Percentiles rank a stretch among this genome's conserved stretches.
Evolutionary conservation across 2,888 invertebrate species (phyloP).

Genomic region (Amphimallon solstitiale): DNA sequence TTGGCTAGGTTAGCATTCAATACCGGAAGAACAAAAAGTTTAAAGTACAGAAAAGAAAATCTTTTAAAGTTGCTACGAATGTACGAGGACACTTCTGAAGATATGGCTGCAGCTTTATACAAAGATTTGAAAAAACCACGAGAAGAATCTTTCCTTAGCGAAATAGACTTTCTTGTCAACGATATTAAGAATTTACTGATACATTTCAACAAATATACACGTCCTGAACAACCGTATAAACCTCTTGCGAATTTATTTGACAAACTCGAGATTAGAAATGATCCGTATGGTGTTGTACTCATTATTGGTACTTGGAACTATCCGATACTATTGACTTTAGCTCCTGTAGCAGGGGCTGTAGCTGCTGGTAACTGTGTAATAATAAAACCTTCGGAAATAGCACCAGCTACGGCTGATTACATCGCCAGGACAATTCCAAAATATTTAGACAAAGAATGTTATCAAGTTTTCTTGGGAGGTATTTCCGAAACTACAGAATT

Average conservation of each 20-base stretch:
- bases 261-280: slow-evolving; percentile 67
- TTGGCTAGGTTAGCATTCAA: slow-evolving; percentile 5
- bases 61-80: slow-evolving; percentile 78
- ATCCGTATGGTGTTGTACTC: slow-evolving; percentile 93
- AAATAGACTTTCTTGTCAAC: not conserved
- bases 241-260: slow-evolving; percentile 39
- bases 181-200: slow-evolving; percentile 81
- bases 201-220: slow-evolving; percentile 80
- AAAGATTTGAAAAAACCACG: slow-evolving; percentile 81
- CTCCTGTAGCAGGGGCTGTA: slow-evolving; percentile 87
- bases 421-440: slow-evolving; percentile 82
- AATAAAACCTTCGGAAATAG: slow-evolving; percentile 92
- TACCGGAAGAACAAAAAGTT: slow-evolving; percentile 60
- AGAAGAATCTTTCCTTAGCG: slow-evolving; percentile 51
- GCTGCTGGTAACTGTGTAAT: slow-evolving; percentile 94
- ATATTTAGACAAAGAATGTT: slow-evolving; percentile 91
- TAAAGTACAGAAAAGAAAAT: slow-evolving; percentile 85
- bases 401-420: slow-evolving; percentile 77
- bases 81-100: slow-evolving; percentile 51
- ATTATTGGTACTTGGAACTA: slow-evolving; percentile 97
- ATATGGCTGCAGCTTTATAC: slow-evolving; percentile 39
- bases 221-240: slow-evolving; percentile 37
- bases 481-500: slow-evolving; percentile 30
- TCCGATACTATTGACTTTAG: slow-evolving; percentile 83
- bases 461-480: slow-evolving; percentile 71